phyloP scores from a whole-genome alignment of 2,797 vertebrate species.

The Fistularia tabacaria region DNA sequence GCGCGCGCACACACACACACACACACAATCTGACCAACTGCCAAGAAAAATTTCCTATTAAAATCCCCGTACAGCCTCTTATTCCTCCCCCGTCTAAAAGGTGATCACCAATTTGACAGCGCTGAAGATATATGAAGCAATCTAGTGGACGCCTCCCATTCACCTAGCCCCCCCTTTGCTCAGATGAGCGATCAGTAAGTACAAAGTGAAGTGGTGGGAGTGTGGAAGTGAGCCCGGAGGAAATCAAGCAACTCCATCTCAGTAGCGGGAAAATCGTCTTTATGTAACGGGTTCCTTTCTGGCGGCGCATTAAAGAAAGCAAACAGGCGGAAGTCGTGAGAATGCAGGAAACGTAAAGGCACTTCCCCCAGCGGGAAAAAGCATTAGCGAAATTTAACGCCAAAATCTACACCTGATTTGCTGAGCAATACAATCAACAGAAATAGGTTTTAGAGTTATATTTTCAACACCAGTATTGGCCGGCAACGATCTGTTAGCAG shows the following conservation, averaged over 20 bases:
- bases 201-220: conserved; percentile 38
- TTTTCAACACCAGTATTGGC: no score
- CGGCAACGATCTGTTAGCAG: no score
- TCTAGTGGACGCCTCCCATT: conserved; percentile 48
- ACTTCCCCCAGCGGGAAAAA: neutral
- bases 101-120: conserved; percentile 67
- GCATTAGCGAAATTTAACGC: conserved; percentile 1
- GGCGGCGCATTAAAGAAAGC: conserved; percentile 3
- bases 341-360: neutral
- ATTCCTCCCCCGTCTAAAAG: conserved; percentile 46
- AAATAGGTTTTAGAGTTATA: neutral
- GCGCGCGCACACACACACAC: neutral
- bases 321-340: neutral
- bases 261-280: conserved; percentile 30
- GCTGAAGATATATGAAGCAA: conserved; percentile 67
- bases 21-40: conserved; percentile 40
- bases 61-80: conserved; percentile 36
- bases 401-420: conserved; percentile 3
- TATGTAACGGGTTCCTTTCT: conserved; percentile 13
- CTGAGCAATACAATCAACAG: neutral
- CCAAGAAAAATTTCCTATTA: conserved; percentile 60
- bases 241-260: conserved; percentile 30
- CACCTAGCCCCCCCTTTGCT: conserved; percentile 30
- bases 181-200: conserved; percentile 56
- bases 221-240: conserved; percentile 24